These are phyloP conservation scores for Plebejus melissa DNA, from an alignment of 2,888 invertebrate species.

Conservation along the genomic window DNA sequence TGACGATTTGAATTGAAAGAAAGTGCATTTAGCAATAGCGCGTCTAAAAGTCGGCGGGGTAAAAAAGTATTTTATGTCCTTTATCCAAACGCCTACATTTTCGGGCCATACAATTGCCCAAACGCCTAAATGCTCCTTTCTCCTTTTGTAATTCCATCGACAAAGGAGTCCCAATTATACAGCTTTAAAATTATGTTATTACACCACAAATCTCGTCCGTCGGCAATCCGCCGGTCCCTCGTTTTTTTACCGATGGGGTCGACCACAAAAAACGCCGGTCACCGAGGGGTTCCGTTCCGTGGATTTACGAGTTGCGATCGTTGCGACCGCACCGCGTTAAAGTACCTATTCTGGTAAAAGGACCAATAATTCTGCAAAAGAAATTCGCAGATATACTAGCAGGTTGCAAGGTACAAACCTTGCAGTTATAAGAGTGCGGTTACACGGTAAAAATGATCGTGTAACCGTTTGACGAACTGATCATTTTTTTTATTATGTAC, in stretches of 20 bases:
- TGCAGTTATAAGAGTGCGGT: too few species aligned
- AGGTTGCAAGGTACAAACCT: too few species aligned
- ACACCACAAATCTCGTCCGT: constrained; percentile 30
- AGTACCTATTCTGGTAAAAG: neutral
- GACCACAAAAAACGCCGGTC: constrained; percentile 54
- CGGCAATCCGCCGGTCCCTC: constrained; percentile 33
- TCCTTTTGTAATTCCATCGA: constrained; percentile 12
- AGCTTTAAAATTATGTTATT: constrained; percentile 22
- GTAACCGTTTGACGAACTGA: too few species aligned
- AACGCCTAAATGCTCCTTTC: neutral
- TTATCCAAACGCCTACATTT: neutral
- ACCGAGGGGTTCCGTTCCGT: constrained; percentile 55
- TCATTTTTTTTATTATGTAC: too few species aligned
- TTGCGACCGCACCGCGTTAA: constrained; percentile 26
- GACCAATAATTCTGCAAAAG: neutral
- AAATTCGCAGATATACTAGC: too few species aligned
- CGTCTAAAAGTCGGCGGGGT: too few species aligned
- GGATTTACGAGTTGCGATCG: constrained; percentile 37
- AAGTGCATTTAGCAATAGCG: neutral
- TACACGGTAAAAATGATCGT: too few species aligned
- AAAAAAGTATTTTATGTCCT: neutral
- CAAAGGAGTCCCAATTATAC: constrained; percentile 21
- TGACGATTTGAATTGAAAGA: neutral
- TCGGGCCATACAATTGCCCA: too few species aligned
- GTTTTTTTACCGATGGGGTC: constrained; percentile 44